These are phyloP conservation scores for Myrmophylax atrothorax DNA, from an alignment of 2,113 vertebrate species.

Conservation along the genomic window DNA sequence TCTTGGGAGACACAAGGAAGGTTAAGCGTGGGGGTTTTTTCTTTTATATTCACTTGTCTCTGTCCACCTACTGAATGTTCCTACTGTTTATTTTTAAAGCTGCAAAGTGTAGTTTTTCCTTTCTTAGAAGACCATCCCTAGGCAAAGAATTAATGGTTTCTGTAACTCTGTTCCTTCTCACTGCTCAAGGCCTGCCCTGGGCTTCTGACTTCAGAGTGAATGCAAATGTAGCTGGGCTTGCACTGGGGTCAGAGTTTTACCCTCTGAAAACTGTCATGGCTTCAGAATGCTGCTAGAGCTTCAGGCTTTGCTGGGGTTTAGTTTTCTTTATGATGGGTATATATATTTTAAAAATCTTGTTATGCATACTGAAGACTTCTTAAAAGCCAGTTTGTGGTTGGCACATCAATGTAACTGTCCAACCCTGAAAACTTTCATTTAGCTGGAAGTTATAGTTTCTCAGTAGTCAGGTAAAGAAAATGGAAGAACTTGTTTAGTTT, in stretches of 20 bases:
- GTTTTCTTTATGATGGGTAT: neutral
- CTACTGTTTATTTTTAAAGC: neutral
- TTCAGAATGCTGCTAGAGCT: neutral
- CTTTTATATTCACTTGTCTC: fast-evolving
- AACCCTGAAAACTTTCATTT: fast-evolving
- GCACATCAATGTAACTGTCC: no score
- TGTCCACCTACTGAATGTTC: fast-evolving
- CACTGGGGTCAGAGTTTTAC: neutral
- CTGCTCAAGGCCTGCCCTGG: fast-evolving
- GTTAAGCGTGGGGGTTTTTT: fast-evolving
- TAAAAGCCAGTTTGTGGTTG: neutral
- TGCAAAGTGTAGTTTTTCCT: fast-evolving
- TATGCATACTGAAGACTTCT: neutral
- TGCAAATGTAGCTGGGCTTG: neutral
- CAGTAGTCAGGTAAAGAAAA: neutral
- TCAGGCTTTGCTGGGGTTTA: neutral
- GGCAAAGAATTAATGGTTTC: neutral
- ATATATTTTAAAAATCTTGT: neutral
- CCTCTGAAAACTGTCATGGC: neutral
- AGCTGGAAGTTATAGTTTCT: neutral
- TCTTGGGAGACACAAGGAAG: fast-evolving
- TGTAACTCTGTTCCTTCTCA: fast-evolving
- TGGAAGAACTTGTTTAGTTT: neutral
- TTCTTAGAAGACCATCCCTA: neutral
- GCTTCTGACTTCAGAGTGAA: neutral